Base-by-base conservation (phyloP, 2,888 invertebrate genomes). In the Kuschelorhynchus macadamiae region DNA sequence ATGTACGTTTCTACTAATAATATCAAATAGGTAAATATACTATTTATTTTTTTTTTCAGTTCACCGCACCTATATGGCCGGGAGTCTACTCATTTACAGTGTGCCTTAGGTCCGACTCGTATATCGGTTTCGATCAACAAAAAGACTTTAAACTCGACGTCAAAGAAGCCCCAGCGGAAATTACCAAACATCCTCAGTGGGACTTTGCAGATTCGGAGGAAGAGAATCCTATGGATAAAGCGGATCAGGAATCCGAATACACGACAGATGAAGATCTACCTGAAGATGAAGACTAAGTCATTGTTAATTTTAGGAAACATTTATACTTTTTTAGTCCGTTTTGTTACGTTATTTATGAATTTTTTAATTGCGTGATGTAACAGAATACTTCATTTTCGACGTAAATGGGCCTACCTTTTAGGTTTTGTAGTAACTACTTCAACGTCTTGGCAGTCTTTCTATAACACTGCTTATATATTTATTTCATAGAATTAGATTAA, bases 101-200 rank as follows among this genome's bases (percentile, higher is more conserved):
- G 74, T 93, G 95, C 80, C 88, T 99, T 71, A 88, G 97, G 76
- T 97, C 96, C 85, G 99, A 99, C 85, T 98, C 98, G 3, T 99
- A 98, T 85, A 86, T 98, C 76, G 98, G 98, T 72, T 95, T 96
- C 87, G 98, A 99, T 85, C 96, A 96, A 84, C 91, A 92, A 77
- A 92, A 94, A 80, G 96, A 96, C 83, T 92, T 98, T 80, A 97
- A 97, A 92, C 85, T 98, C 84, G 97, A 98, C 83, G 98, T 99
- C 70, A 95, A 97, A 85, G 96, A 97, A 85, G 97, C 97, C 20
- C 94, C 95, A 72, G 94, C 92, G 76, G 90, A 96, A 78, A 94
- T 95, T 71, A 92, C 90, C 1, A 78, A 94, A 80, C 97, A 97
- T 85, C 97, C 97, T n/a, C 97, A 97, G 85, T 98, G 98, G 97